Evolutionary conservation across 2,797 vertebrate species (phyloP).

Genomic region (Chelmon rostratus): DNA sequence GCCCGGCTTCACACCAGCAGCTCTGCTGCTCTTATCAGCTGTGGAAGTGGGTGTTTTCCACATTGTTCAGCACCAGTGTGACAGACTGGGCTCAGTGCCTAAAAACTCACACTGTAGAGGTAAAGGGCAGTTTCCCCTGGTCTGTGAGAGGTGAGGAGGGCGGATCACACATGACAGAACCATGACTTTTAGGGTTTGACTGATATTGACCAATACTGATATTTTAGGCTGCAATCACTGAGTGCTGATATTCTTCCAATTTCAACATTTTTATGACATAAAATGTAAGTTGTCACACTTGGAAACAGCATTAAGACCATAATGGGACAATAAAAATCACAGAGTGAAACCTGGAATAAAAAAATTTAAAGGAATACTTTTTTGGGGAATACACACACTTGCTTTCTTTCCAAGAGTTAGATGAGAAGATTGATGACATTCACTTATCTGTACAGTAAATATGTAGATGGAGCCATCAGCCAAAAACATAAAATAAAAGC

Average conservation of each 20-base stretch:
- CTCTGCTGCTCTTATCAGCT: constrained; percentile 78
- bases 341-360: not conserved
- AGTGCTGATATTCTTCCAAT: not conserved
- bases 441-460: no score
- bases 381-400: not conserved
- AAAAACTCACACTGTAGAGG: constrained; percentile 16
- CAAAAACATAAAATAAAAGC: not conserved
- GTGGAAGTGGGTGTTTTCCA: constrained; percentile 81
- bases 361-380: not conserved
- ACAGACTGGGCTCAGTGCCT: constrained; percentile 48
- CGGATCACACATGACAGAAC: not conserved
- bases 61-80: constrained; percentile 75
- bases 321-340: not conserved
- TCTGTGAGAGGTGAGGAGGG: constrained; percentile 9
- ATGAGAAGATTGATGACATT: not conserved
- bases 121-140: constrained; percentile 25
- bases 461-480: not conserved
- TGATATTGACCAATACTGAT: not conserved
- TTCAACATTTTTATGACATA: not conserved
- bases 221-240: not conserved
- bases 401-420: not conserved
- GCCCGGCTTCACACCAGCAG: constrained; percentile 66
- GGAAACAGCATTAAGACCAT: not conserved
- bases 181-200: constrained; percentile 11
- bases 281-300: not conserved